A percentile compares a stretch with the other conserved stretches of the same genome.
phyloP scores from a whole-genome alignment of 2,113 vertebrate species.

The Heterochromis multidens region DNA sequence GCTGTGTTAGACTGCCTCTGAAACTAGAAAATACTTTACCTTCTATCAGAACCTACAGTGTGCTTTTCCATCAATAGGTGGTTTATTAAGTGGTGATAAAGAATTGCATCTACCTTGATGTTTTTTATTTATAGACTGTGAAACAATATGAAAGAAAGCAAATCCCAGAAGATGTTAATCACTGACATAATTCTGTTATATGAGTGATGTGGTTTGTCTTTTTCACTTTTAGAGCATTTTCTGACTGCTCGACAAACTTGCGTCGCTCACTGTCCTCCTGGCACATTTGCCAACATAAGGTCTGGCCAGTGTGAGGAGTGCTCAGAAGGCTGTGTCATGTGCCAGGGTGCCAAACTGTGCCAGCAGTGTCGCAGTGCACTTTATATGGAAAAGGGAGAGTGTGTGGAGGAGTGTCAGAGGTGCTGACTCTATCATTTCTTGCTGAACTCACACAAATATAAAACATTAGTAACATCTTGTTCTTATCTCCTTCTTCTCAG shows the following conservation, averaged over 20 bases:
- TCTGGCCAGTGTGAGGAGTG: constrained; percentile 82
- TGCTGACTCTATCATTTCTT: constrained; percentile 39
- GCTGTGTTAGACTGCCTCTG: neutral
- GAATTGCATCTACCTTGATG: neutral
- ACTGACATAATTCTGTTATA: neutral
- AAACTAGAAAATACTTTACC: neutral
- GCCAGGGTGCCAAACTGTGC: constrained; percentile 68
- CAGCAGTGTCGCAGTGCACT: constrained; percentile 72
- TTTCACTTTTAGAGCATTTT: constrained; percentile 67
- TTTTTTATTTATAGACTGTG: neutral
- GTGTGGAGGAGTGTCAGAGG: constrained; percentile 80
- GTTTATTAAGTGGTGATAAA: neutral
- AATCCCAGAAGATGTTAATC: neutral
- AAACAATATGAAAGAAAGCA: neutral
- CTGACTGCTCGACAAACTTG: constrained; percentile 73
- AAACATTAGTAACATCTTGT: neutral
- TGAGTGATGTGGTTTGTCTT: neutral
- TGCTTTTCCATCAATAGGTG: neutral
- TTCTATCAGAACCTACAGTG: neutral
- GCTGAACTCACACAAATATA: neutral
- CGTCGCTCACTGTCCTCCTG: constrained; percentile 73
- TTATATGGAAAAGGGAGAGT: constrained; percentile 80
- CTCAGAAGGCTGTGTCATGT: constrained; percentile 73
- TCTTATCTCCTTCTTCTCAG: constrained; percentile 55
- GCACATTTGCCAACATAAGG: constrained; percentile 72